These are phyloP conservation scores for Ophthalmolycus amberensis DNA, from an alignment of 2,113 vertebrate genomes.

Conservation along the genomic window DNA sequence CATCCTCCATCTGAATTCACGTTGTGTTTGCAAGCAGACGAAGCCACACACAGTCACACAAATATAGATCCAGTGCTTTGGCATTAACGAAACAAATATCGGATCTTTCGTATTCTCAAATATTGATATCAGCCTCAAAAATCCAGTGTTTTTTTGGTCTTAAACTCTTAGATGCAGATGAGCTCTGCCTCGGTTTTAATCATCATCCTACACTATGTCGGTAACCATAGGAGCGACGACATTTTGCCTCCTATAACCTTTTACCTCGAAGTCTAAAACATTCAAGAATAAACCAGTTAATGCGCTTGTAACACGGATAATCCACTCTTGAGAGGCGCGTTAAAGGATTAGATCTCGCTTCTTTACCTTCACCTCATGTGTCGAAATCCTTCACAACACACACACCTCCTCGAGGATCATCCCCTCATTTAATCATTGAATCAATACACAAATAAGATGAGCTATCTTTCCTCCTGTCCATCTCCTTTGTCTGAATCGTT, in stretches of 20 bases:
- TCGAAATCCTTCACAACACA: slow-evolving; percentile 9
- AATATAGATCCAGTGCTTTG: background rate
- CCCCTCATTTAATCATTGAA: slow-evolving; percentile 42
- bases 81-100: background rate
- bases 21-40: background rate
- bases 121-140: background rate
- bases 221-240: background rate
- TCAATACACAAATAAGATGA: slow-evolving; percentile 44
- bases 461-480: background rate
- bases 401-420: slow-evolving; percentile 26
- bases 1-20: background rate
- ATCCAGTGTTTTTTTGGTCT: background rate
- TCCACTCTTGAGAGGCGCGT: slow-evolving; percentile 20
- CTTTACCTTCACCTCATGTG: background rate
- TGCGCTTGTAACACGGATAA: slow-evolving; percentile 10
- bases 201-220: background rate
- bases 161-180: background rate
- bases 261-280: background rate
- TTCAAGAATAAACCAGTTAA: background rate
- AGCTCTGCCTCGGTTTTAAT: background rate
- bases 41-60: background rate
- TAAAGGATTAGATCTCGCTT: slow-evolving; percentile 25
- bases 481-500: background rate
- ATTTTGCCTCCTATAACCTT: background rate
- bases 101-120: background rate